Evolutionary conservation across 2,888 invertebrate genomes (phyloP), one percentile per base, ranked within the genome.

Genomic region (Operophtera brumata): DNA sequence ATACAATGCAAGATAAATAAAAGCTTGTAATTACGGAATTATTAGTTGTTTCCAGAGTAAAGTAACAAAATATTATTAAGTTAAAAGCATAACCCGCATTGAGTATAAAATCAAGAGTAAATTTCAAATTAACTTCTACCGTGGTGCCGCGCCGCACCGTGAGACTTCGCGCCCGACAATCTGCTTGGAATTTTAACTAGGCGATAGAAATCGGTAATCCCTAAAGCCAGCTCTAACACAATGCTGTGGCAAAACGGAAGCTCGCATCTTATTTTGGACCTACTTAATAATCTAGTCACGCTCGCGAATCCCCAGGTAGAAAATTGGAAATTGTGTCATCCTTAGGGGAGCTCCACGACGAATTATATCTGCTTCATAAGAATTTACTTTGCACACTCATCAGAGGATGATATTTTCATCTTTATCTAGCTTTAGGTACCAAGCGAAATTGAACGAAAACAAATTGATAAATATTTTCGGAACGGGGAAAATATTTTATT

Each of bases 241-340:
- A 82, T 82, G 78, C 80, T 77, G 77, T 73, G 75, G 82, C 71
- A 77, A 82, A 82, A 75, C 78, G 81, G 79, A 82, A 82, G 77
- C 81, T 83, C 78, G 75, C 79, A 75, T 86, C 85, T 86, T 86
- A 87, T 84, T 87, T 85, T 79, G 82, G 78, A 71, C 70, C 66
- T 70, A 65, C 70, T 89, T 85, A 81, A 83, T 87, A 89, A 85
- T 86, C 86, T 84, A 80, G 87, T 88, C 88, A 90, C 88, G 87
- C 77, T 66, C 73, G 63, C 74, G 71, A 73, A 76, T 81, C 78
- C 75, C 78, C 84, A 84, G 86, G 87, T 88, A 82, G 85, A 85
- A 87, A 88, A 88, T 89, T 88, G 88, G 84, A 82, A 86, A 87
- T 87, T 86, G 86, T 84, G 82, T 78, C 80, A 82, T 84, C 82